Conservation (phyloP, 2,797 vertebrate species). For the Cryptoprocta ferox region DNA sequence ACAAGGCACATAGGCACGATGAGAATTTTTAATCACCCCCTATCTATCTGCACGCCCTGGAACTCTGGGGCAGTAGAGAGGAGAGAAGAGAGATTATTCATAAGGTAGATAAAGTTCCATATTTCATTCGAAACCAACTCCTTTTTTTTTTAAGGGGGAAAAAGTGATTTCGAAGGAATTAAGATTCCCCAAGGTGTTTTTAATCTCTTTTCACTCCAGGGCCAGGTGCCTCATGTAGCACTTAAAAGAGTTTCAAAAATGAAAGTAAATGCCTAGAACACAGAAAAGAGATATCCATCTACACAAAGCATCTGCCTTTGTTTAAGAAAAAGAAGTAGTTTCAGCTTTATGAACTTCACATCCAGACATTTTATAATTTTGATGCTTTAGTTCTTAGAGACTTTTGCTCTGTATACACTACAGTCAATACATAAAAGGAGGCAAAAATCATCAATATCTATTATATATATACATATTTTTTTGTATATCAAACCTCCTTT, state of each 20-base stretch:
- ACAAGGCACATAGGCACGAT: constrained; percentile 66
- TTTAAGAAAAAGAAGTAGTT: constrained; percentile 72
- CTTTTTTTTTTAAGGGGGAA: constrained; percentile 50
- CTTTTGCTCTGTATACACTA: constrained; percentile 28
- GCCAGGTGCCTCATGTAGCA: constrained; percentile 71
- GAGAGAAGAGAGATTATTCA: constrained; percentile 66
- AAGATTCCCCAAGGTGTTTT: constrained; percentile 79
- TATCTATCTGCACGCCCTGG: constrained; percentile 65
- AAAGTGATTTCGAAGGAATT: constrained; percentile 76
- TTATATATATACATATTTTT: neutral
- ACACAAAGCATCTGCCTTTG: constrained; percentile 73
- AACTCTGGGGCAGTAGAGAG: neutral
- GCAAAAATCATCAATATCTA: constrained; percentile 62
- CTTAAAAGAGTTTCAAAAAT: constrained; percentile 80
- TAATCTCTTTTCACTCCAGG: constrained; percentile 77
- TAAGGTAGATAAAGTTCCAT: constrained; percentile 70
- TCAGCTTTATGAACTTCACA: constrained; percentile 76
- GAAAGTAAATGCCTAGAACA: constrained; percentile 79
- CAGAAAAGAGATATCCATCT: constrained; percentile 73
- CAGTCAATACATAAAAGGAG: constrained; percentile 22
- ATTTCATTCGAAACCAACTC: constrained; percentile 76
- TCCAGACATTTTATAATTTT: constrained; percentile 69
- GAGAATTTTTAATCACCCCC: constrained; percentile 81
- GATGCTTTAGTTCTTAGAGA: constrained; percentile 58
- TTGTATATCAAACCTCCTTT: constrained; percentile 37